A percentile compares a stretch with the other conserved stretches of the same genome.
Evolutionary conservation across 2,797 vertebrate species (phyloP).

Genomic region (Champsocephalus gunnari): DNA sequence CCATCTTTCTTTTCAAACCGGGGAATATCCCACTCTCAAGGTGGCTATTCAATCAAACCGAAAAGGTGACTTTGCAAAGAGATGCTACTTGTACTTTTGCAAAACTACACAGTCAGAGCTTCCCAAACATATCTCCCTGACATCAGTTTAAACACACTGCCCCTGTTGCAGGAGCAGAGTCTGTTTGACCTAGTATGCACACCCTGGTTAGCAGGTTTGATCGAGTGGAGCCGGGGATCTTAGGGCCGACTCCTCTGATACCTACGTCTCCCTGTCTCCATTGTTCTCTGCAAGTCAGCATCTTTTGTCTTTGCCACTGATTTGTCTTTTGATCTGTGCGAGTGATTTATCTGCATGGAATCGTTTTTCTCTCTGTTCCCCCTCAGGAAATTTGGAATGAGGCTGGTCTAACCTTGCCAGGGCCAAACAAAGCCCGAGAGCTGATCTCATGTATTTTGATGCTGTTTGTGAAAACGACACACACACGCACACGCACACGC

Average conservation of each 20-base stretch:
- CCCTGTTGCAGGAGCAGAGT: conserved; percentile 42
- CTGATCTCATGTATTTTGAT: conserved; percentile 86
- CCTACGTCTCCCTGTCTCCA: conserved; percentile 78
- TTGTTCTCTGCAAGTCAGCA: conserved; percentile 85
- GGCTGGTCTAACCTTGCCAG: conserved; percentile 85
- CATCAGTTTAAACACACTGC: conserved; percentile 51
- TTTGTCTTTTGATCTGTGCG: conserved; percentile 87
- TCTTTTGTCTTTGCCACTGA: conserved; percentile 87
- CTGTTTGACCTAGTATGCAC: conserved; percentile 74
- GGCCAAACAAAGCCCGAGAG: conserved; percentile 81
- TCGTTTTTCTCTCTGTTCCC: conserved; percentile 84
- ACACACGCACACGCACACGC: conserved; percentile 40
- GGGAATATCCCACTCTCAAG: conserved; percentile 60
- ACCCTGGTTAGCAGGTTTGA: conserved; percentile 75
- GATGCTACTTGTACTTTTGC: conserved; percentile 27
- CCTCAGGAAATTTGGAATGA: conserved; percentile 88
- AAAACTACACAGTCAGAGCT: conserved; percentile 47
- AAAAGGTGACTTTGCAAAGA: conserved; percentile 67
- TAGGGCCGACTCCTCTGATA: conserved; percentile 81
- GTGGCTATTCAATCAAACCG: conserved; percentile 64
- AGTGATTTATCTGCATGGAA: conserved; percentile 88
- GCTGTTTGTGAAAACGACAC: conserved; percentile 71
- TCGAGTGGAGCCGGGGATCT: conserved; percentile 77
- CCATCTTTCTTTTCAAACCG: conserved; percentile 64
- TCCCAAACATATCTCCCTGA: conserved; percentile 9